These are phyloP conservation scores for Eulemur rufifrons DNA, from an alignment of 2,113 vertebrate genomes.

Conservation along the genomic window DNA sequence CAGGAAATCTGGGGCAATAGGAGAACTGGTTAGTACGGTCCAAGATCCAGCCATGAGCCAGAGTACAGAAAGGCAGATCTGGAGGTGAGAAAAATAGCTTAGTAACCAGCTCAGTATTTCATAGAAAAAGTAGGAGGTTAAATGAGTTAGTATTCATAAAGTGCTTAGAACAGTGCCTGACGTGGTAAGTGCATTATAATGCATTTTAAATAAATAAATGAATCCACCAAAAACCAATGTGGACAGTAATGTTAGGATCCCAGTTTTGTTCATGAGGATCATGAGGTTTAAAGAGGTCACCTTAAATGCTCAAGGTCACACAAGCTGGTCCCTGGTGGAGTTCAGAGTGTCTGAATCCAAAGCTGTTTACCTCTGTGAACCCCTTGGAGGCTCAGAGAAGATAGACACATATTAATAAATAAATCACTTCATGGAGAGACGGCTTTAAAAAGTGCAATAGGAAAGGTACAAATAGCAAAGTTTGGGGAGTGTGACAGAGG, in stretches of 20 bases:
- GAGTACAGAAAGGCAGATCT: neutral
- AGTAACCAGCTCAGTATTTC: neutral
- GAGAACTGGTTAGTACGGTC: neutral
- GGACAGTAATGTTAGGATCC: neutral
- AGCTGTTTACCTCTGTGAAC: neutral
- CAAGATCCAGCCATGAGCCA: neutral
- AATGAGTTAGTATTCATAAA: neutral
- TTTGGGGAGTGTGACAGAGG: neutral
- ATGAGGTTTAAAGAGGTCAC: neutral
- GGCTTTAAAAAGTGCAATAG: neutral
- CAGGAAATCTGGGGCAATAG: neutral
- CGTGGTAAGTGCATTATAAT: neutral
- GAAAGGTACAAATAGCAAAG: neutral
- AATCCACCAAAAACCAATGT: neutral
- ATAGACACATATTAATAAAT: neutral
- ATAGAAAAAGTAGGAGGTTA: neutral
- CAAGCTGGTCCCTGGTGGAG: neutral
- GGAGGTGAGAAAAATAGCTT: neutral
- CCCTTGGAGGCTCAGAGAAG: neutral
- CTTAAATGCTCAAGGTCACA: neutral
- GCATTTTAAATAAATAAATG: neutral
- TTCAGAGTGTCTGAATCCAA: neutral
- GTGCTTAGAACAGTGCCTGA: neutral
- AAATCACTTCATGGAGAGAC: neutral
- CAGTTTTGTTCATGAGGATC: neutral